These are phyloP conservation scores for Eudemis profundana DNA, from an alignment of 2,888 invertebrate genomes.

Conservation along the genomic window DNA sequence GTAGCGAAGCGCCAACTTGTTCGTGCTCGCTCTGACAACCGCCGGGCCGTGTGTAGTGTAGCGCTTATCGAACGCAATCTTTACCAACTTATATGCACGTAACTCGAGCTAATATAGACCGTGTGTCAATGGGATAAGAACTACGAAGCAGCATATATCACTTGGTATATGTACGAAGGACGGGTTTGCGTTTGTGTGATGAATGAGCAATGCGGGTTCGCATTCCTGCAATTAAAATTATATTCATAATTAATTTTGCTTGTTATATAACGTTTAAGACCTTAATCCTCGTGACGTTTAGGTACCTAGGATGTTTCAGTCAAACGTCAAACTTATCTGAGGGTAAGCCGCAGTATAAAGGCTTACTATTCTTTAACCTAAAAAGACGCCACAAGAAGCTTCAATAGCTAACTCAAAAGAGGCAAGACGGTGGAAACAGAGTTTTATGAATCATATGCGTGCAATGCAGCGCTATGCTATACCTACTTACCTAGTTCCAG, in stretches of 20 bases:
- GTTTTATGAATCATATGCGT: too few relatives aligned
- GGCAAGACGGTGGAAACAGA: too few relatives aligned
- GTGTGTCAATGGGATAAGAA: neutral
- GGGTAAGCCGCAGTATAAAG: too few relatives aligned
- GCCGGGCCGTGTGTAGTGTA: constrained; percentile 35
- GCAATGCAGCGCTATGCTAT: too few relatives aligned
- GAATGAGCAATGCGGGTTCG: constrained; percentile 1
- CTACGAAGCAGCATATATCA: neutral
- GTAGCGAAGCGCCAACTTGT: constrained; percentile 39
- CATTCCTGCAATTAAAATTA: constrained; percentile 21
- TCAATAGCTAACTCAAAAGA: too few relatives aligned
- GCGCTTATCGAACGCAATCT: constrained; percentile 17
- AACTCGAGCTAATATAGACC: neutral
- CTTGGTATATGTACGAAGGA: neutral
- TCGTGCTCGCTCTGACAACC: constrained; percentile 30
- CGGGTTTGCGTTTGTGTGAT: constrained; percentile 15
- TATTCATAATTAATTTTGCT: neutral
- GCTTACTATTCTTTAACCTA: too few relatives aligned
- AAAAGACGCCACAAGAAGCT: too few relatives aligned
- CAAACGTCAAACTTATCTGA: too few relatives aligned
- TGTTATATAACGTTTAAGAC: neutral
- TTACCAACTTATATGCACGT: neutral
- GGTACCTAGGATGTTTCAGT: too few relatives aligned
- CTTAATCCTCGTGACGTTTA: neutral
- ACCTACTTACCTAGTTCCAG: too few relatives aligned